Evolutionary conservation across 1,140 invertebrate species (phyloP), one percentile per base, ranked within the genome.

Genomic region (Brachionus plicatilis): DNA sequence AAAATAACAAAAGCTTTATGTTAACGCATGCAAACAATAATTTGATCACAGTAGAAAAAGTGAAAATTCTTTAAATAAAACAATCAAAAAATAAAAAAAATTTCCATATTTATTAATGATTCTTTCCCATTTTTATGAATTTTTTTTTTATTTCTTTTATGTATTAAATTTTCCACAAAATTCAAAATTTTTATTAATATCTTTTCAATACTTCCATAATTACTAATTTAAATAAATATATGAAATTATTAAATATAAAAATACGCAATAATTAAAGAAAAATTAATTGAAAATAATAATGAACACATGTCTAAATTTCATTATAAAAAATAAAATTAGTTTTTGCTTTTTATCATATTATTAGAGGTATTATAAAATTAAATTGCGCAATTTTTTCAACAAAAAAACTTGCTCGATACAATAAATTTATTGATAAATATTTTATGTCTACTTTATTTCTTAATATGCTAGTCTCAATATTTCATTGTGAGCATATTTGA

Each of bases 81-180:
- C 2, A 20, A 75, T n/a, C 9, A 75, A 75, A 75, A 75, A 75
- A 45, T 29, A 37, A 75, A 75, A 45, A 75, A 75, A 75, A 11
- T 41, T 41, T 8, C 1, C 1, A 17, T 37, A 24, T 75, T 75
- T 20, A 24, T 75, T 17, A 24, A 17, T 75, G 3, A 24, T 17
- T 24, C 20, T 75, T 45, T 75, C 29, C 2, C 5, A 5, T 24
- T 20, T 75, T 75, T 75, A 2, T 5, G 1, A 27, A 27, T 1
- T 1, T 33, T 27, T 3, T 68, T 68, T 68, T 24, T 24, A 1
- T 24, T 24, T 24, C 24, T 24, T 1, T 24, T 1, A 24, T 24
- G 24, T 1, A 1, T 24, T 24, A 24, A 24, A 24, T 1, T 24
- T 24, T 24, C 24, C 1, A 24, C 24, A 24, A 24, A 24, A 24